Evolutionary conservation across 2,888 invertebrate species (phyloP), one percentile per base, ranked within the genome.

Genomic region (Phaedon cochleariae): DNA sequence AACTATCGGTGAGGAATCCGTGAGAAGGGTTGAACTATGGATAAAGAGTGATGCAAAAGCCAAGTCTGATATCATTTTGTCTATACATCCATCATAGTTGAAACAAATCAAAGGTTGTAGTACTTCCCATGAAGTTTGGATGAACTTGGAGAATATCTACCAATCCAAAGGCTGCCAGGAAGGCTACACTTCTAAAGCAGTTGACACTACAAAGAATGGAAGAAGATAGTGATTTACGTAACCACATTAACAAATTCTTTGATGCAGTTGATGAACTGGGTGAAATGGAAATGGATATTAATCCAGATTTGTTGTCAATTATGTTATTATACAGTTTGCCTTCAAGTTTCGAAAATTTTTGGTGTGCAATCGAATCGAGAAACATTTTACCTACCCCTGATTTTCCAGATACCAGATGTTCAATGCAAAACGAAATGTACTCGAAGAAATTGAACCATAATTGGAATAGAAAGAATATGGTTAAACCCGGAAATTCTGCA

Each of bases 281-380:
- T 29, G 78, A 80, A 9, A 79, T 79, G 71, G 74, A 72, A 7
- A 69, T 79, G 0, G 48, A 68, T 6, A 70, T 80, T 4, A 73
- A 77, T 41, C 60, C 69, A 37, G 79, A 80, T 7, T 57, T 79
- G 9, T 62, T 79, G 20, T 65, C 76, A 0, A 77, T 80, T 10
- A 72, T 80, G 62, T 55, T 80, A 15, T 53, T 81, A 15, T 78
- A 79, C 20, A 66, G 63, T 29, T 54, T 55, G 17, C 67, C 64
- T 17, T 41, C 60, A 17, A 74, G 45, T 1, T 82, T 71, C 49
- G 79, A 82, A 48, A 80, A 78, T 41, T 82, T 81, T 65, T 57
- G 78, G 46, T 78, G 76, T 21, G 80, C 80, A 0, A 77, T 82
- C 2, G 79, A 82, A 65, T 77, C 81, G 1, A 68, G 79, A 1